Evolutionary conservation across 53 echinoderm and acorn worm genomes (phyloP).

Genomic region (Hippasteria phrygiana): DNA sequence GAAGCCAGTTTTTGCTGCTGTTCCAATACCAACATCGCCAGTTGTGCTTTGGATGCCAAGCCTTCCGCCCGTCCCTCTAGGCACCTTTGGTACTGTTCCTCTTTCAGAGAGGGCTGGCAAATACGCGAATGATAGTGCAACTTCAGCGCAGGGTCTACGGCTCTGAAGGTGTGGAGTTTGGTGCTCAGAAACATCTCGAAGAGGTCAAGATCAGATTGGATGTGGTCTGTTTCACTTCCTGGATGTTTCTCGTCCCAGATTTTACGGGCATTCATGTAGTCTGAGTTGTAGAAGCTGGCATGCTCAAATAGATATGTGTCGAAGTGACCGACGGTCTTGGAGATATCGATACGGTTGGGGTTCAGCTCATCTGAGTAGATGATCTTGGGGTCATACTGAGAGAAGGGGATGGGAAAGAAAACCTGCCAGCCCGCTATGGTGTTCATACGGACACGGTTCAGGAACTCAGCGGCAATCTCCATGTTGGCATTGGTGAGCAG

Average conservation of each 20-base stretch:
- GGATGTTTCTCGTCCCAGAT: constrained; percentile 96
- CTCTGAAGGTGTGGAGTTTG: constrained; percentile 89
- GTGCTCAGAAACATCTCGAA: constrained; percentile 97
- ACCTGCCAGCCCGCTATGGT: constrained; percentile 92
- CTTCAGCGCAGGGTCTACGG: constrained; percentile 96
- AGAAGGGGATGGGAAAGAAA: constrained; percentile 94
- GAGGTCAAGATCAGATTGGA: constrained; percentile 95
- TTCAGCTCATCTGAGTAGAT: constrained; percentile 81
- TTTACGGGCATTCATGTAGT: constrained; percentile 85
- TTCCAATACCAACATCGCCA: constrained; percentile 88
- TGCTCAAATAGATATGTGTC: constrained; percentile 90
- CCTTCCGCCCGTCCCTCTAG: constrained; percentile 89
- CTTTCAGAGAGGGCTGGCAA: constrained; percentile 87
- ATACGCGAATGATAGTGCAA: constrained; percentile 79
- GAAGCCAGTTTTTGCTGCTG: constrained; percentile 67
- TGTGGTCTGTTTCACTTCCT: constrained; percentile 93
- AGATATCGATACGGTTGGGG: constrained; percentile 82
- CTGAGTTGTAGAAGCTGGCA: constrained; percentile 97
- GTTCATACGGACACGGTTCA: constrained; percentile 97
- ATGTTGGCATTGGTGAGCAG: constrained; percentile 84
- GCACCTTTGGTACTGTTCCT: constrained; percentile 96
- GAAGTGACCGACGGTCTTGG: constrained; percentile 86
- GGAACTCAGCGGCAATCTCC: constrained; percentile 85
- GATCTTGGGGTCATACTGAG: constrained; percentile 93
- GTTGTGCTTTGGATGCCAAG: constrained; percentile 88